A percentile compares a stretch with the other conserved stretches of the same genome.
These are phyloP conservation scores for Corydoras maculifer DNA, from an alignment of 2,113 vertebrate genomes.

Conservation along the genomic window DNA sequence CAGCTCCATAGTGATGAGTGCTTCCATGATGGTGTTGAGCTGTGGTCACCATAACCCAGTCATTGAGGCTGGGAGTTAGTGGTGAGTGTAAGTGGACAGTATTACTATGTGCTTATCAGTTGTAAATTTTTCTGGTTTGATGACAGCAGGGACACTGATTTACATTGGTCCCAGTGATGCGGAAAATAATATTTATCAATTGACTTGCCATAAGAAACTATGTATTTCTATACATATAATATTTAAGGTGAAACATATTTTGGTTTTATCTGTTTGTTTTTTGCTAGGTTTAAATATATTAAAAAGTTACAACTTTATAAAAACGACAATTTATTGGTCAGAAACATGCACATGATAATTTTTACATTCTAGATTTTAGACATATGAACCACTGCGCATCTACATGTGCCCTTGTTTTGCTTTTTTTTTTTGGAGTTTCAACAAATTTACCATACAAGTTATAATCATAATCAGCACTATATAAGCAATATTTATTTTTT, in stretches of 20 bases:
- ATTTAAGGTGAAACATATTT: not conserved
- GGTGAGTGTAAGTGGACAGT: conserved; percentile 9
- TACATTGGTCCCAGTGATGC: not conserved
- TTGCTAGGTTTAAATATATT: not conserved
- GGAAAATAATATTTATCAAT: not conserved
- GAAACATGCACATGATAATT: too few species aligned
- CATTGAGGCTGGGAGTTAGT: not conserved
- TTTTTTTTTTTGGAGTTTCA: not conserved
- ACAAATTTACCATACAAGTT: too few species aligned
- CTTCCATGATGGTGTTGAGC: conserved; percentile 21
- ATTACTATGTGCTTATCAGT: conserved; percentile 5
- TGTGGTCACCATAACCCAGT: conserved; percentile 28
- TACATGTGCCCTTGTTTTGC: not conserved
- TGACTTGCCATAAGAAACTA: not conserved
- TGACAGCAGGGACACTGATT: conserved; percentile 14
- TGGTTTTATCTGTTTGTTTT: too few species aligned
- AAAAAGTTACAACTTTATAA: too few species aligned
- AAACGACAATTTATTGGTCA: too few species aligned
- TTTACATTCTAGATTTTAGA: not conserved
- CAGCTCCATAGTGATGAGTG: conserved; percentile 28
- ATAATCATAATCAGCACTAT: too few species aligned
- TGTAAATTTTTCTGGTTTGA: conserved; percentile 23
- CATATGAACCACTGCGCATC: not conserved
- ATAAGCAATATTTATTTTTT: too few species aligned
- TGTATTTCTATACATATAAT: not conserved